These are phyloP conservation scores for Arnoldichthys spilopterus DNA, from an alignment of 2,797 vertebrate species.

Conservation along the genomic window DNA sequence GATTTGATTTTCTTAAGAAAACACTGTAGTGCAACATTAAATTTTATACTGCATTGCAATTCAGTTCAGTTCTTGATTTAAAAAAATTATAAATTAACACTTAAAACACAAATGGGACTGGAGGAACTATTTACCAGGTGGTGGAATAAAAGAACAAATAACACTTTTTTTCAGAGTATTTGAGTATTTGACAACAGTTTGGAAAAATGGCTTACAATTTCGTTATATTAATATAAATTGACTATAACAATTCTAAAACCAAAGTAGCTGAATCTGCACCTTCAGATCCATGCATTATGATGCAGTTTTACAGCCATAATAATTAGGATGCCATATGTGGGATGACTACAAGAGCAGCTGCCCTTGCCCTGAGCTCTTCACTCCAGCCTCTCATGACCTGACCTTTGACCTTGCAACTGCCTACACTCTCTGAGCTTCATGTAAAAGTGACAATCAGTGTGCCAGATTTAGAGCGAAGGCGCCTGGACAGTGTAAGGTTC, in stretches of 20 bases:
- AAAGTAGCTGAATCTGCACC: no score
- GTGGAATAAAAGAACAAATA: no score
- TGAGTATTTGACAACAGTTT: background rate
- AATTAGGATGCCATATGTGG: constrained; percentile 8
- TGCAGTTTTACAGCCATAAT: background rate
- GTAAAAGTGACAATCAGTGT: constrained; percentile 27
- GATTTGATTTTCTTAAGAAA: background rate
- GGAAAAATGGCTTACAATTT: no score
- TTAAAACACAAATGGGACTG: background rate
- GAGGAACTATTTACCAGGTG: no score
- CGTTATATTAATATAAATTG: no score
- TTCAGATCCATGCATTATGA: no score
- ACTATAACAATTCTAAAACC: no score
- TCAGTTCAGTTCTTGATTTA: background rate
- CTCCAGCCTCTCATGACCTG: background rate
- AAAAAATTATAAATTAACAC: no score
- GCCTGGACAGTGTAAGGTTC: background rate
- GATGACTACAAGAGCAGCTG: constrained; percentile 30
- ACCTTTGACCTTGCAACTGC: constrained; percentile 17
- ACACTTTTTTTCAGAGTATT: background rate
- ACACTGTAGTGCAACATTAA: background rate
- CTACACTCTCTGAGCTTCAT: constrained; percentile 8
- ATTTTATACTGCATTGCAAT: background rate
- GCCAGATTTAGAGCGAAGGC: constrained; percentile 23
- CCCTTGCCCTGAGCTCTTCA: background rate